These are phyloP conservation scores for Sycophila sp. DNA, from an alignment of 1,140 invertebrate species.

Conservation along the genomic window DNA sequence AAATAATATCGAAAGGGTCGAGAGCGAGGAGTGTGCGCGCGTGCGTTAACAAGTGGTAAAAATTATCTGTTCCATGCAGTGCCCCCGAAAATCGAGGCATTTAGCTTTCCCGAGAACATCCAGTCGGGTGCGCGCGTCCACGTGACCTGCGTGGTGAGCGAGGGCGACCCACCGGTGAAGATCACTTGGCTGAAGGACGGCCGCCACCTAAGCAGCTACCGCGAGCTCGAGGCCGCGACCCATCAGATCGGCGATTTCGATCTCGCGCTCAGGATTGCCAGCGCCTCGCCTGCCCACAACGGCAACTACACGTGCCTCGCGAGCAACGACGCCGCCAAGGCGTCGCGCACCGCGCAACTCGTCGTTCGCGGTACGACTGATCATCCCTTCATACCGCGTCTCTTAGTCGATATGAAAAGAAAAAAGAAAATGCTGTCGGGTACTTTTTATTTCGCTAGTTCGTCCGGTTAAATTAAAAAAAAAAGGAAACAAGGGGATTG, in stretches of 20 bases:
- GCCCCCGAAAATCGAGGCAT: conserved; percentile 71
- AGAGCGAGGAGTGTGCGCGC: neutral
- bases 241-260: conserved; percentile 66
- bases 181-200: conserved; percentile 76
- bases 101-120: conserved; percentile 70
- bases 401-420: no score
- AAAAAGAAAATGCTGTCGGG: no score
- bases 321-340: conserved; percentile 83
- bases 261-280: conserved; percentile 62
- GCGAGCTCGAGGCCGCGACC: conserved; percentile 46
- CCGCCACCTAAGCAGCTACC: conserved; percentile 47
- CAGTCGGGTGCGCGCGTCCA: conserved; percentile 67
- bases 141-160: conserved; percentile 75
- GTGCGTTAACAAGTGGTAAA: neutral
- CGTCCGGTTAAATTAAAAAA: neutral
- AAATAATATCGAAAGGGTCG: neutral
- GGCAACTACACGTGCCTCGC: conserved; percentile 92
- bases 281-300: conserved; percentile 74
- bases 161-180: conserved; percentile 75
- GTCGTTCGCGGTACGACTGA: conserved; percentile 65
- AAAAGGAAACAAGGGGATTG: no score
- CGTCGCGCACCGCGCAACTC: conserved; percentile 62
- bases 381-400: neutral
- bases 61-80: conserved; percentile 66
- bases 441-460: neutral